phyloP scores from a whole-genome alignment of 92 coral and sea anemone species.

The Zoanthus solanderi region DNA sequence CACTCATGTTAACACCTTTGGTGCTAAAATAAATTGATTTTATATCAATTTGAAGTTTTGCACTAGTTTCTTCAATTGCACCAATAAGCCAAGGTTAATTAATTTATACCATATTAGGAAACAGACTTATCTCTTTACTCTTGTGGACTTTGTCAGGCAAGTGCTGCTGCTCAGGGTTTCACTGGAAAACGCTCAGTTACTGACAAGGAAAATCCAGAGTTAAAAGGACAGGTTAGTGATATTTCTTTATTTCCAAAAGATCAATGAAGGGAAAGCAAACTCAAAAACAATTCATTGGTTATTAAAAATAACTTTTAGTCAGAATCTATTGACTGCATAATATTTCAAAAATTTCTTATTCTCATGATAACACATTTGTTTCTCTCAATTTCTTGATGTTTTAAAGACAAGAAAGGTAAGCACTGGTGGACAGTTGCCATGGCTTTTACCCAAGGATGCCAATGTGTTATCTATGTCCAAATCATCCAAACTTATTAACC shows the following conservation, averaged over 20 bases:
- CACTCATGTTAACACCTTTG: too few species aligned
- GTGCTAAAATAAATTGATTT: too few species aligned
- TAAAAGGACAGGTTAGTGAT: constrained; percentile 24
- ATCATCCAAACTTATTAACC: constrained; percentile 50
- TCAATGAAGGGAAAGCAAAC: neutral
- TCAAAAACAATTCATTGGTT: neutral
- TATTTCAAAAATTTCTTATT: too few species aligned
- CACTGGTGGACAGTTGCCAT: constrained; percentile 68
- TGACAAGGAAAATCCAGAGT: constrained; percentile 48
- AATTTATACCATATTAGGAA: too few species aligned
- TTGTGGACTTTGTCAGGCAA: constrained; percentile 34
- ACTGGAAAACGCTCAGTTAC: constrained; percentile 35
- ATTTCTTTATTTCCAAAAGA: neutral
- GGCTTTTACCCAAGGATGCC: constrained; percentile 74
- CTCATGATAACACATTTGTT: neutral
- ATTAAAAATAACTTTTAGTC: too few species aligned
- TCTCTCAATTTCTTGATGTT: neutral
- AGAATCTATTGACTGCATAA: too few species aligned
- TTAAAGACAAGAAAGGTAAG: constrained; percentile 50
- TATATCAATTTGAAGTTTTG: too few species aligned
- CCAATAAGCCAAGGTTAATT: too few species aligned
- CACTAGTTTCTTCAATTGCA: too few species aligned
- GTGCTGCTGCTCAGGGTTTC: constrained; percentile 63
- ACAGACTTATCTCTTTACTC: too few species aligned
- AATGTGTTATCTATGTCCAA: constrained; percentile 33